phyloP scores from a whole-genome alignment of 2,113 vertebrate genomes.

The Barbus barbus region DNA sequence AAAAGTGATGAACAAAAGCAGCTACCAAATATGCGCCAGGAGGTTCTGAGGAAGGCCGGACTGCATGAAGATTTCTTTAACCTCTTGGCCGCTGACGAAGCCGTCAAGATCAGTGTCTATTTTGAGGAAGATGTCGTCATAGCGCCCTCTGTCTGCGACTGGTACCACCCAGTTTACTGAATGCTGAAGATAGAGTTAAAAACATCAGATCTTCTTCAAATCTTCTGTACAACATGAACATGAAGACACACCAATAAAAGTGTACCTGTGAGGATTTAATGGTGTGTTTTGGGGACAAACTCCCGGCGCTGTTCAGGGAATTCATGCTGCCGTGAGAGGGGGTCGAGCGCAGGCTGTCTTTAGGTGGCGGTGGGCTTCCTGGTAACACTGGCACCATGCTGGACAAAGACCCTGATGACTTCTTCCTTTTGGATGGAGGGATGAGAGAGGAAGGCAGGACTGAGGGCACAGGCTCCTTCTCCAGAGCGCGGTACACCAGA shows the following conservation, averaged over 20 bases:
- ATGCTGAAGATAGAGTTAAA: conserved; percentile 69
- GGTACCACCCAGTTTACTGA: conserved; percentile 89
- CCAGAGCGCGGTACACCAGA: conserved; percentile 94
- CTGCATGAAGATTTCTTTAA: conserved; percentile 98
- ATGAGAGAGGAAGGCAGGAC: conserved; percentile 86
- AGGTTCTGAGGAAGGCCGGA: conserved; percentile 91
- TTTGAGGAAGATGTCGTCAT: conserved; percentile 96
- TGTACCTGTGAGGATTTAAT: conserved; percentile 87
- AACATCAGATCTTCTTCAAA: neutral
- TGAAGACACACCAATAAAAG: neutral
- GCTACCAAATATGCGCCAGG: conserved; percentile 93
- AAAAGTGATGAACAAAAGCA: neutral
- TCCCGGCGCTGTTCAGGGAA: conserved; percentile 89
- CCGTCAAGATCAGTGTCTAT: conserved; percentile 93
- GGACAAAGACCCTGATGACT: conserved; percentile 75
- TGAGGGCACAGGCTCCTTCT: conserved; percentile 95
- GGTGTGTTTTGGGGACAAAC: conserved; percentile 91
- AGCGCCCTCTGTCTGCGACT: conserved; percentile 83
- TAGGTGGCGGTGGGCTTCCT: conserved; percentile 88
- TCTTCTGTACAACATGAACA: neutral
- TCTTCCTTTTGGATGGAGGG: conserved; percentile 93
- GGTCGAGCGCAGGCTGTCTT: conserved; percentile 92
- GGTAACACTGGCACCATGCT: conserved; percentile 85
- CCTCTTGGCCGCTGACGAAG: conserved; percentile 93
- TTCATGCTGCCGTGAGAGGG: conserved; percentile 92